Percentiles rank a stretch among this genome's conserved stretches.
phyloP scores from a whole-genome alignment of 2,797 vertebrate genomes.

The Enteromius trimaculatus region DNA sequence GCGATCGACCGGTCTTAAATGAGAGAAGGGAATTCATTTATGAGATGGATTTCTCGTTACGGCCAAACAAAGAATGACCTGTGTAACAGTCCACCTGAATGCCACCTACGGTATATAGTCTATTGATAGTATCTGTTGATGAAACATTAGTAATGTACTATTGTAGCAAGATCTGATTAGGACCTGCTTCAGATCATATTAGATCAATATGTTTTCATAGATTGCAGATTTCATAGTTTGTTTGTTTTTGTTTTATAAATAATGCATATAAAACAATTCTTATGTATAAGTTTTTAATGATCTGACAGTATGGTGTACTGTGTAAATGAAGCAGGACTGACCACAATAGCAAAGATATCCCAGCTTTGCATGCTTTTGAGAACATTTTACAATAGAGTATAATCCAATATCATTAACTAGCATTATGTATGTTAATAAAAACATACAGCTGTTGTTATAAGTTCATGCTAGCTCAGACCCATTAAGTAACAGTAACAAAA shows the following conservation, averaged over 20 bases:
- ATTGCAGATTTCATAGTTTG: neutral
- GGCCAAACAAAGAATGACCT: conserved; percentile 51
- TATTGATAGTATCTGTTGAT: conserved; percentile 18
- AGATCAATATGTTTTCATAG: conserved; percentile 1
- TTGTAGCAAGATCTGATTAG: neutral
- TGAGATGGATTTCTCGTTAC: conserved; percentile 46
- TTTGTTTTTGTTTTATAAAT: neutral
- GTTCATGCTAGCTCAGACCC: neutral
- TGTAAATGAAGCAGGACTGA: neutral
- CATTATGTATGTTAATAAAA: neutral
- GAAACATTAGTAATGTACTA: conserved; percentile 12
- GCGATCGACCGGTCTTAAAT: conserved; percentile 49
- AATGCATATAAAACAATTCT: neutral
- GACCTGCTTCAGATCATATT: neutral
- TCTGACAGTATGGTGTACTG: neutral
- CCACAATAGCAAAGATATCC: neutral
- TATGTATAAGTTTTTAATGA: neutral
- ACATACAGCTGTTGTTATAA: neutral
- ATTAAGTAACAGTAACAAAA: neutral
- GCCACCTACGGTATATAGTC: conserved; percentile 3
- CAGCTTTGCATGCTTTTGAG: neutral
- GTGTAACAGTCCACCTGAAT: conserved; percentile 44
- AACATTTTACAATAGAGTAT: neutral
- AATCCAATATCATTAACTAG: neutral
- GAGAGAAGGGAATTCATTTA: conserved; percentile 47